Evolutionary conservation across 2,113 vertebrate species (phyloP).

Genomic region (Heterotis niloticus): DNA sequence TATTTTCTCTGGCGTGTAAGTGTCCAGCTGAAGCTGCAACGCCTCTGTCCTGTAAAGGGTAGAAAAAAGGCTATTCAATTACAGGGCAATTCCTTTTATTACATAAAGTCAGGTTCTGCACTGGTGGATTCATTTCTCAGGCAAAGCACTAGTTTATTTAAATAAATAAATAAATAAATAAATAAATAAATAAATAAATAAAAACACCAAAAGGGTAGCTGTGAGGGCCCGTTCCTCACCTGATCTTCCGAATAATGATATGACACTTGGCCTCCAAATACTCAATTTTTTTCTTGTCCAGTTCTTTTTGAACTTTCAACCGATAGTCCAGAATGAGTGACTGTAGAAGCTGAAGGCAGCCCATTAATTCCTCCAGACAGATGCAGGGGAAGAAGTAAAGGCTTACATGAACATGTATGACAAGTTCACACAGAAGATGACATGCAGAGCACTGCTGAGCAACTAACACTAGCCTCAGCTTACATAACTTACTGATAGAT

Average conservation of each 20-base stretch:
- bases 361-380: conserved; percentile 65
- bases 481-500: conserved; percentile 54
- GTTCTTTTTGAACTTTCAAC: conserved; percentile 68
- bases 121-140: neutral
- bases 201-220: neutral
- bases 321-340: conserved; percentile 69
- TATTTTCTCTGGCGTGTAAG: conserved; percentile 71
- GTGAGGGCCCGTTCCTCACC: conserved; percentile 52
- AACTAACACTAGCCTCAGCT: neutral
- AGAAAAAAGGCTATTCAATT: neutral
- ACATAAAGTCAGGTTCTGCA: neutral
- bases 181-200: too few relatives aligned
- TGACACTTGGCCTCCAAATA: conserved; percentile 79
- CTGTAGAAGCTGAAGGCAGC: conserved; percentile 71
- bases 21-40: conserved; percentile 71
- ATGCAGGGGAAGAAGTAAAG: neutral
- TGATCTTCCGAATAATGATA: conserved; percentile 74
- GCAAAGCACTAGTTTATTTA: neutral
- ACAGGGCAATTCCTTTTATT: neutral
- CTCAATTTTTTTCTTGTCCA: conserved; percentile 71
- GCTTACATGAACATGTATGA: neutral
- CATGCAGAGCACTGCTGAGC: neutral
- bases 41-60: conserved; percentile 66
- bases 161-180: too few relatives aligned
- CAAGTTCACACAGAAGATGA: neutral